Percentiles rank a stretch among this genome's conserved stretches.
Evolutionary conservation across 2,797 vertebrate genomes (phyloP).

Genomic region (Pachyuromys duprasi): DNA sequence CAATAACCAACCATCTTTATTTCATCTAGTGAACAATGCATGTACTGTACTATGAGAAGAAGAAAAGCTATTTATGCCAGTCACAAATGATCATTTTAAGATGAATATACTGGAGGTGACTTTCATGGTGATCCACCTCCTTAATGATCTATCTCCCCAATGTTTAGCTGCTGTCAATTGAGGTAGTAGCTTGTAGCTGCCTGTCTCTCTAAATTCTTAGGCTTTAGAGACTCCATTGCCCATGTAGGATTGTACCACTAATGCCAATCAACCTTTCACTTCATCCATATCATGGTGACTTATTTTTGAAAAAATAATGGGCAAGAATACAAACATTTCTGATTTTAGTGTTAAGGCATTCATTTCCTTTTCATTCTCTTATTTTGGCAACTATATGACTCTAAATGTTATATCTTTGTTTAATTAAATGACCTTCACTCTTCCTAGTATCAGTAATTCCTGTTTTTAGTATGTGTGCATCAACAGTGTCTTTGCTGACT

Average conservation of each 20-base stretch:
- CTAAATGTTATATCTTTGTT: background rate
- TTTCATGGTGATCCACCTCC: slow-evolving; percentile 27
- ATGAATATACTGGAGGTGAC: slow-evolving; percentile 52
- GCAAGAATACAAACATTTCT: slow-evolving; percentile 29
- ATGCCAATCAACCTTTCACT: background rate
- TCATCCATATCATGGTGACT: background rate
- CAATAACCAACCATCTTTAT: slow-evolving; percentile 75
- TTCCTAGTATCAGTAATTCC: background rate
- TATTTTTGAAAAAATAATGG: background rate
- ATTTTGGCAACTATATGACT: slow-evolving; percentile 12
- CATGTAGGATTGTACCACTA: background rate
- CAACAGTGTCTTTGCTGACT: background rate
- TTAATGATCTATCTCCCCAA: slow-evolving; percentile 6
- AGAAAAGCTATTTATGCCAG: slow-evolving; percentile 65
- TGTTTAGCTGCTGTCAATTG: background rate
- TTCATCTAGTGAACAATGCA: slow-evolving; percentile 61
- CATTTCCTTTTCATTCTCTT: background rate
- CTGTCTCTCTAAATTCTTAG: background rate
- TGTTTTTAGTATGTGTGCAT: background rate
- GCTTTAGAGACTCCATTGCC: background rate
- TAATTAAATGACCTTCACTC: background rate
- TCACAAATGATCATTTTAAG: slow-evolving; percentile 61
- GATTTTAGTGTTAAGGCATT: slow-evolving; percentile 40
- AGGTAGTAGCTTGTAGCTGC: background rate
- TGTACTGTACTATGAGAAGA: slow-evolving; percentile 61